Evolutionary conservation across 2,113 vertebrate genomes (phyloP), one percentile per base, ranked within the genome.

Genomic region (Leptobrachium ailaonicum): DNA sequence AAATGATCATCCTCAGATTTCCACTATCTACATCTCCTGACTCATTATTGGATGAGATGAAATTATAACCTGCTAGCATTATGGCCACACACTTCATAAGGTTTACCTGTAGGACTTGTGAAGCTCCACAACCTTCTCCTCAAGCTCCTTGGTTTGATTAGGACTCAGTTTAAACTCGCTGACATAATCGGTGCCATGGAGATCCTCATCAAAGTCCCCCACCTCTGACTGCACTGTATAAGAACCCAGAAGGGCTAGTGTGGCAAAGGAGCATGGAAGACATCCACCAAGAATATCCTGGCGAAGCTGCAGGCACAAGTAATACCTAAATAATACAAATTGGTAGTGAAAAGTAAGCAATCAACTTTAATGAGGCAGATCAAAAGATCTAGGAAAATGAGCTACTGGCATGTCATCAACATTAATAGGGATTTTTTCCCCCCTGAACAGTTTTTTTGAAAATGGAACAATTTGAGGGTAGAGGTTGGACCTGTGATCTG

Each of bases 181-280:
- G 74, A 95, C 91, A 41, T 98, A 99, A 67, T 96, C 94, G 0
- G 79, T 77, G 8, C 91, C 84, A 1, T 99, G 97, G 1, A 97
- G 87, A 13, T 98, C 96, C 0, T 95, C 92, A 82, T 99, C 98
- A 0, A 96, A 95, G 87, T 99, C 98, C 4, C 97, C 98, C 84
- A 99, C 42, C 79, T 99, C 98, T 0, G 98, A 99, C 90, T 99
- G 98, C 82, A 98, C 85, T 0, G 97, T 97, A 4, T 98, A 99
- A 0, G 98, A 99, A 43, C 97, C 96, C 80, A 99, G 87, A 64
- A 99, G 88, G 6, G 97, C 95, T 87, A 99, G 88, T 0, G 97
- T 99, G 1, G 98, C 98, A 71, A 99, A 99, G 77, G 98, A 99
- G 76, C 98, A 99, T 8, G 98, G 98, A 76, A 99, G 93, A 0